Evolutionary conservation across 2,113 vertebrate genomes (phyloP).

Genomic region (Bos taurus): DNA sequence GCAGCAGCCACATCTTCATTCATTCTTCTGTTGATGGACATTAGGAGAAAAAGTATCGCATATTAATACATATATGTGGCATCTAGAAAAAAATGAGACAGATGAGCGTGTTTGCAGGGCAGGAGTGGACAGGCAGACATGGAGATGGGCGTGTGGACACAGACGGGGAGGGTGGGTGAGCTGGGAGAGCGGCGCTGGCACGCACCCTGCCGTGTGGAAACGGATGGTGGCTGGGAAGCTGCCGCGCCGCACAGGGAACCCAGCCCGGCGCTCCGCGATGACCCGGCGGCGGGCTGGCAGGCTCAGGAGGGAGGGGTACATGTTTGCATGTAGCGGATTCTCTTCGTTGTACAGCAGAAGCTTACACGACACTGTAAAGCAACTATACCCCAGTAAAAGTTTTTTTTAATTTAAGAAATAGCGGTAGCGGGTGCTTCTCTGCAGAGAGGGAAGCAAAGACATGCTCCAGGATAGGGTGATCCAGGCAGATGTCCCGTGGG

Average conservation of each 20-base stretch:
- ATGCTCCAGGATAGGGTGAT: not conserved
- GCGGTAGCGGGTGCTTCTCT: not conserved
- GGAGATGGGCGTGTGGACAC: not conserved
- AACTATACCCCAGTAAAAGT: not conserved
- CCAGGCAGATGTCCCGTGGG: not conserved
- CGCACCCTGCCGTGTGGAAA: accelerated
- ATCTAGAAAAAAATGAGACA: not conserved
- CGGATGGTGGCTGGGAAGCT: accelerated
- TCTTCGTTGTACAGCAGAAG: no score
- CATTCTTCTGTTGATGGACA: not conserved
- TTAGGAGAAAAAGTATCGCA: not conserved
- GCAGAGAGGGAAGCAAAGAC: not conserved
- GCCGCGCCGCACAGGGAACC: not conserved
- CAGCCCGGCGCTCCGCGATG: not conserved
- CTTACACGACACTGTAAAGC: not conserved
- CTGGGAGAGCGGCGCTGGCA: not conserved
- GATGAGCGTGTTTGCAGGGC: not conserved
- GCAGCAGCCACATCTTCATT: not conserved
- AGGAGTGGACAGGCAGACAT: not conserved
- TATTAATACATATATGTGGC: not conserved
- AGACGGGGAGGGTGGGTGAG: not conserved
- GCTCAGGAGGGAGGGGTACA: not conserved
- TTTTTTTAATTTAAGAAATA: not conserved
- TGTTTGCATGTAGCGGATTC: not conserved
- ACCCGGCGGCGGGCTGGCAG: accelerated